Conservation (phyloP, 2,797 vertebrate genomes). For the Rhynchotus rufescens region DNA sequence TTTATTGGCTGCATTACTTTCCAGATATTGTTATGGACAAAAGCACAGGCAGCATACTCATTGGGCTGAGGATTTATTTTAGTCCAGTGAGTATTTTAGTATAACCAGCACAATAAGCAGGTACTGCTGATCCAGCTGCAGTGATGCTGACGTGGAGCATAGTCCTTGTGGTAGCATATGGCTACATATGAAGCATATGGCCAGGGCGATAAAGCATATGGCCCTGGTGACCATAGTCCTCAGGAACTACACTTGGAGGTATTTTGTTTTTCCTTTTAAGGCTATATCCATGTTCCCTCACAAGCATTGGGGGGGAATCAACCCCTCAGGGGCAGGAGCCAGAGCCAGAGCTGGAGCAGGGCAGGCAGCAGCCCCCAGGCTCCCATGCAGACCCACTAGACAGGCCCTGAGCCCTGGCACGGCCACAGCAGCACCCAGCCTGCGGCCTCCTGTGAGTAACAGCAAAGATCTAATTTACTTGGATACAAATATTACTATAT, state of each 20-base stretch:
- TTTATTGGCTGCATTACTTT: not conserved
- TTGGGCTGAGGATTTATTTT: not conserved
- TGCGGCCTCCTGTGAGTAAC: not conserved
- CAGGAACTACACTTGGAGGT: not conserved
- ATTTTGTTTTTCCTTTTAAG: too few species aligned
- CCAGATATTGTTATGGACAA: not conserved
- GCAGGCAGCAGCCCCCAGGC: rapidly evolving
- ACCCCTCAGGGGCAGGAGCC: too few species aligned
- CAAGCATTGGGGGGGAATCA: too few species aligned
- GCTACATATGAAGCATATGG: too few species aligned
- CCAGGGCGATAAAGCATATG: too few species aligned
- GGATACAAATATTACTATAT: rapidly evolving
- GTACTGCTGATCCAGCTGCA: not conserved
- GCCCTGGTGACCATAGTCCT: not conserved
- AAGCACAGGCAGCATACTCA: not conserved
- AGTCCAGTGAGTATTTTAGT: not conserved
- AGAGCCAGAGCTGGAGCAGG: not conserved
- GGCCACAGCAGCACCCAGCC: rapidly evolving
- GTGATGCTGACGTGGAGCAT: not conserved
- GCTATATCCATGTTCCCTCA: not conserved
- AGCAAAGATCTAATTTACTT: not conserved
- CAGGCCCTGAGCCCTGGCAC: not conserved
- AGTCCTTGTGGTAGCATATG: too few species aligned
- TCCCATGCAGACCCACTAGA: too few species aligned
- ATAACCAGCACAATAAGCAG: not conserved